Conservation (phyloP, 1,140 invertebrate species). For the Bombus cullumanus region DNA sequence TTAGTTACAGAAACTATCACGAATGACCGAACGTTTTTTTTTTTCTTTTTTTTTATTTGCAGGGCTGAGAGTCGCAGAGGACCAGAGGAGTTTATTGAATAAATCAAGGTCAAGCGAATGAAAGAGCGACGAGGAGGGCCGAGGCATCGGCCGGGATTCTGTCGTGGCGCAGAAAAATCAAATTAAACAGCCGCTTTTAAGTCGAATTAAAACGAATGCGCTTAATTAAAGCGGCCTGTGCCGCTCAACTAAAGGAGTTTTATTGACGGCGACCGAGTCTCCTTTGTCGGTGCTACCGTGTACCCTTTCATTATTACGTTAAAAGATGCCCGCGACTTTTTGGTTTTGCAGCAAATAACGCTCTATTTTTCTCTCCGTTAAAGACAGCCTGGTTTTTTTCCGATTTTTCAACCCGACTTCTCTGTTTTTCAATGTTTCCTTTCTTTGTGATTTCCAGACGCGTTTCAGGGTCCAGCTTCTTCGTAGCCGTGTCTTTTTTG, state of each 20-base stretch:
- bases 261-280: slow-evolving; percentile 69
- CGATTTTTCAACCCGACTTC: not conserved
- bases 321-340: not conserved
- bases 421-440: not conserved
- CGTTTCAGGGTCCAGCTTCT: not conserved
- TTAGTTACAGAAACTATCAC: no score
- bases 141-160: not conserved
- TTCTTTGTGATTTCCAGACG: not conserved
- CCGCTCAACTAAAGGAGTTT: slow-evolving; percentile 72
- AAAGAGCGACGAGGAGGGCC: not conserved
- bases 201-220: slow-evolving; percentile 53
- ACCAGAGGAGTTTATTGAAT: not conserved
- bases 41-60: not conserved
- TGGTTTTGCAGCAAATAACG: slow-evolving; percentile 8
- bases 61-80: not conserved
- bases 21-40: not conserved
- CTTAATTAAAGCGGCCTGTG: slow-evolving; percentile 52
- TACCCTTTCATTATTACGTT: slow-evolving; percentile 44
- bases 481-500: not conserved
- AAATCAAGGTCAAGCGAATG: slow-evolving; percentile 30
- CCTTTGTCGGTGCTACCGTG: slow-evolving; percentile 27
- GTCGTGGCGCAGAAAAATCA: slow-evolving; percentile 47
- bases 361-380: not conserved
- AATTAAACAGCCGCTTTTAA: slow-evolving; percentile 51
- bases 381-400: not conserved